Percentiles rank a stretch among this genome's conserved stretches.
Evolutionary conservation across 1,140 invertebrate genomes (phyloP).

Genomic region (Formica selysi): DNA sequence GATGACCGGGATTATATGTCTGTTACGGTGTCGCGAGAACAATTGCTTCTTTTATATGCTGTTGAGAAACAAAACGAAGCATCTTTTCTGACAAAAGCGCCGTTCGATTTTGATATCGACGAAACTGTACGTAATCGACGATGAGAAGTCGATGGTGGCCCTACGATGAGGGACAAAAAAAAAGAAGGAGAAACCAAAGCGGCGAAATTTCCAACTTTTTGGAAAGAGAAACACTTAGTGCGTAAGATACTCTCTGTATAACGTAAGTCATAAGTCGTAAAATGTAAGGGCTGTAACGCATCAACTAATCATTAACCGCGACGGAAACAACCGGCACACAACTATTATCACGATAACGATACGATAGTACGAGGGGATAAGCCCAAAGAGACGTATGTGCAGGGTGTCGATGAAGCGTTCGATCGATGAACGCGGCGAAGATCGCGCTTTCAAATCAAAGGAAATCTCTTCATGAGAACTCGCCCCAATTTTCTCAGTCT

Average conservation of each 20-base stretch:
- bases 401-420: constrained; percentile 1
- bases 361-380: constrained; percentile 53
- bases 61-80: constrained; percentile 22
- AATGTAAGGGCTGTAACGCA: constrained; percentile 65
- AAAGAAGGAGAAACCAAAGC: constrained; percentile 12
- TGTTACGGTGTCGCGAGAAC: constrained; percentile 22
- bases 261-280: constrained; percentile 63
- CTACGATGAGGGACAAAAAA: constrained; percentile 5
- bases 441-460: constrained; percentile 17
- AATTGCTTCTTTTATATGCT: constrained; percentile 52
- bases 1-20: constrained; percentile 33
- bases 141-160: background rate
- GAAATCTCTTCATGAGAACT: background rate
- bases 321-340: constrained; percentile 23
- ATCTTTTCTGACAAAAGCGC: constrained; percentile 20
- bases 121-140: constrained; percentile 35
- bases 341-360: constrained; percentile 57
- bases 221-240: constrained; percentile 48
- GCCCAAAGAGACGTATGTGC: constrained; percentile 45
- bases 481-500: background rate
- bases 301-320: constrained; percentile 63
- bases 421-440: constrained; percentile 20
- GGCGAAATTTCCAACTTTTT: constrained; percentile 52
- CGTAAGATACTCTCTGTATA: constrained; percentile 70
- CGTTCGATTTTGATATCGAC: constrained; percentile 56